Evolutionary conservation across 2,113 vertebrate species (phyloP).

Genomic region (Petromus typicus): DNA sequence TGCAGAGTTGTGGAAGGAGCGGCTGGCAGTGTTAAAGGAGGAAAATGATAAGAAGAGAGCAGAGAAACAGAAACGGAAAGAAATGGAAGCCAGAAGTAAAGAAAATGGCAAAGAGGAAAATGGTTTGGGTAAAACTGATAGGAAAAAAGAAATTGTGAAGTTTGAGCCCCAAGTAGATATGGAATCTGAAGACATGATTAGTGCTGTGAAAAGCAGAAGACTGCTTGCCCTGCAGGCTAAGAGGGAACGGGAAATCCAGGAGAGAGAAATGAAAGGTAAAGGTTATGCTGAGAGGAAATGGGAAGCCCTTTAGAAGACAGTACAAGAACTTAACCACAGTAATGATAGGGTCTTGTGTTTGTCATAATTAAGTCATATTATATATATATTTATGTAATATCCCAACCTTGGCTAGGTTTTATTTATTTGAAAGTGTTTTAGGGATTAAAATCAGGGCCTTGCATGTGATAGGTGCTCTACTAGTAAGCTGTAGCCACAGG

Average conservation of each 20-base stretch:
- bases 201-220: conserved; percentile 95
- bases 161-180: conserved; percentile 82
- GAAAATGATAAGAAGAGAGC: conserved; percentile 96
- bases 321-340: background rate
- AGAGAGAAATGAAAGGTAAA: conserved; percentile 95
- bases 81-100: conserved; percentile 93
- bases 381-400: conserved; percentile 8
- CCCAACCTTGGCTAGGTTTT: background rate
- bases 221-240: conserved; percentile 96
- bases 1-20: conserved; percentile 96
- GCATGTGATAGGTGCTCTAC: background rate
- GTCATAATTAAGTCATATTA: background rate
- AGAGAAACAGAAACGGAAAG: conserved; percentile 93
- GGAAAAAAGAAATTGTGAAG: conserved; percentile 87
- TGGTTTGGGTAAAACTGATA: conserved; percentile 87
- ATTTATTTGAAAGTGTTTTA: too few relatives aligned
- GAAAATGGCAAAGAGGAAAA: conserved; percentile 86
- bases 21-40: conserved; percentile 94
- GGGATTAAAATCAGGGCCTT: background rate
- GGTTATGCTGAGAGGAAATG: background rate
- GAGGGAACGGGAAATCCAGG: conserved; percentile 95
- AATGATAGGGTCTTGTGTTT: background rate
- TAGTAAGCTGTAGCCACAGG: background rate
- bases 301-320: background rate
- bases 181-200: conserved; percentile 95